phyloP scores from a whole-genome alignment of 2,888 invertebrate species.

The Cryptocephalus primarius region DNA sequence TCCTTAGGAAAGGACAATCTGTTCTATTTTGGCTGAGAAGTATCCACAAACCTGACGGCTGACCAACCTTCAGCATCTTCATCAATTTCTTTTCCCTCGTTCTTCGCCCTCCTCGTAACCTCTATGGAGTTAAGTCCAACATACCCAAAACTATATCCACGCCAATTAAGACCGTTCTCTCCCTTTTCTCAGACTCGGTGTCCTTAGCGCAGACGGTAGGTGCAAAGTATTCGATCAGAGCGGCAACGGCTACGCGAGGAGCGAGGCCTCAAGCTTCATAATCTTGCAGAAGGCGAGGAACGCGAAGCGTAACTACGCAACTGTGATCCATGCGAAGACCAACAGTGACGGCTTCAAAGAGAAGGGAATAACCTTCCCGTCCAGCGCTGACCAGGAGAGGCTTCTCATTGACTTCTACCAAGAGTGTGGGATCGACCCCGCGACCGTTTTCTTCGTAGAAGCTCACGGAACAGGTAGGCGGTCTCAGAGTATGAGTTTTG shows the following conservation, averaged over 20 bases:
- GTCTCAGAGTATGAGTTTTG: no score
- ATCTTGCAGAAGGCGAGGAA: slow-evolving; percentile 56
- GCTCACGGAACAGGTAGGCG: slow-evolving; percentile 72
- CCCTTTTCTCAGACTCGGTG: slow-evolving; percentile 47
- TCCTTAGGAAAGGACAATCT: no score
- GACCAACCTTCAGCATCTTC: no score
- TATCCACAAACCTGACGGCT: no score
- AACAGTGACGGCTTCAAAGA: slow-evolving; percentile 34
- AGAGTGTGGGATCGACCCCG: slow-evolving; percentile 60
- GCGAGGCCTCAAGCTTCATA: slow-evolving; percentile 62
- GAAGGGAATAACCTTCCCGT: slow-evolving; percentile 34
- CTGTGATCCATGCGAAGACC: slow-evolving; percentile 31
- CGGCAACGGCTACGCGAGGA: slow-evolving; percentile 74
- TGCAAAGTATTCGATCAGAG: slow-evolving; percentile 86
- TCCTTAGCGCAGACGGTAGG: slow-evolving; percentile 71
- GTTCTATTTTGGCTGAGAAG: no score
- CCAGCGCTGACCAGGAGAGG: slow-evolving; percentile 45
- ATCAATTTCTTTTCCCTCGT: no score
- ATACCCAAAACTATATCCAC: no score
- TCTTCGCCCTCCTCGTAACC: no score
- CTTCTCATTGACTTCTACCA: slow-evolving; percentile 54
- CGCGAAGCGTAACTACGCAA: slow-evolving; percentile 42
- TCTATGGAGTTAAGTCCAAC: no score
- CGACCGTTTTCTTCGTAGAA: slow-evolving; percentile 65
- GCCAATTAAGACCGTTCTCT: no score